Conservation (phyloP, 2,888 invertebrate species). For the Diplolepis rosae region DNA sequence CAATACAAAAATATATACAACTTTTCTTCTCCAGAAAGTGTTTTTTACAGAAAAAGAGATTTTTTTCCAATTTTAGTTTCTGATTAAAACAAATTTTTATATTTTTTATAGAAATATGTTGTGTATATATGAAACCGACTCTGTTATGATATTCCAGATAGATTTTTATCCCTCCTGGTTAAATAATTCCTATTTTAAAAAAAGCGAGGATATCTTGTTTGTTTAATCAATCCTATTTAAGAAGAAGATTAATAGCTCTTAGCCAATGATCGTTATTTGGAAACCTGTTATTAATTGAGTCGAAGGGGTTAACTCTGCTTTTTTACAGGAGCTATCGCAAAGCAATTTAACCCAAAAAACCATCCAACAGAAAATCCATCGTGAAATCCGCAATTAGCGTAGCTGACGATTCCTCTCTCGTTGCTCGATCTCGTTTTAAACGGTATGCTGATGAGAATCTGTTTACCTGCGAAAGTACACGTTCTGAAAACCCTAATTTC, state of each 20-base stretch:
- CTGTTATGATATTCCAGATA: no score
- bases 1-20: no score
- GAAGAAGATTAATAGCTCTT: constrained; percentile 4
- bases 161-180: no score
- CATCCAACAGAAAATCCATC: constrained; percentile 53
- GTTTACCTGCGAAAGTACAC: constrained; percentile 49
- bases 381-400: constrained; percentile 58
- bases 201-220: not conserved
- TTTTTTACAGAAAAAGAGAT: no score
- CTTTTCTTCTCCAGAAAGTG: no score
- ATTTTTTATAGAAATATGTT: no score
- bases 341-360: constrained; percentile 47
- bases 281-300: constrained; percentile 49
- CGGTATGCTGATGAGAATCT: constrained; percentile 49
- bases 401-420: constrained; percentile 35
- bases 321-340: not conserved
- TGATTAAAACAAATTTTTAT: no score
- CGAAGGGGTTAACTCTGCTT: not conserved
- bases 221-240: not conserved
- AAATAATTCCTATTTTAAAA: no score
- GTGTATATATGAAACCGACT: no score
- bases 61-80: no score
- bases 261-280: not conserved
- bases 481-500: constrained; percentile 49
- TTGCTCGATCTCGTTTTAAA: constrained; percentile 41